Evolutionary conservation across 2,888 invertebrate genomes (phyloP), one percentile per base, ranked within the genome.

Genomic region (Caenorhabditis imperialis): DNA sequence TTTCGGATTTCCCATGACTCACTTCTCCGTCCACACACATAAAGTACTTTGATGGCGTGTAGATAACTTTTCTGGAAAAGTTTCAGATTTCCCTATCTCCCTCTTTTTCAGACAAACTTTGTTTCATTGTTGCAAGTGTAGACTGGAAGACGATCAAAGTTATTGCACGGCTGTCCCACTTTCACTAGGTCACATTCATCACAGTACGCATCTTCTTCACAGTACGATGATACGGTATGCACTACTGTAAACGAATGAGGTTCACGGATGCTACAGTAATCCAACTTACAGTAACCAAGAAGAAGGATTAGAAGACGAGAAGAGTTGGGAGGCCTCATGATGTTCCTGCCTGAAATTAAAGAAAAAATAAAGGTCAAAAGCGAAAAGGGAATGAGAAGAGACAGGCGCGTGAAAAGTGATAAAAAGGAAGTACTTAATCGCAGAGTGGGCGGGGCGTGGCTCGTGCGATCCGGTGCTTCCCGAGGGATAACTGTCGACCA

Each of bases 161-260:
- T 75, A 37, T 81, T 81, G 35, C 81, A 81, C 12, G 79, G 71
- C 16, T 81, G 61, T 8, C 79, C 78, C 1, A 60, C 57, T 6
- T 45, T 23, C 12, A 80, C 62, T 7, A 84, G 60, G 38, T 83
- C 79, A 40, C 83, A 83, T 37, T 83, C 81, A 8, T 75, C 69
- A 35, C 83, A 83, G 20, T 60, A 55, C 1, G 69, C 50, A 14
- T 75, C 82, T 50, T 80, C 80, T 57, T 83, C 81, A 53, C 83
- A 83, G 50, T 83, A 83, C 2, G 51, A 40, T 12, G 5, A 0
- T 30, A 27, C 22, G 14, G 27, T 16, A 3, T 18, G 67, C n/a
- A 54, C n/a, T 27, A 38, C 50, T 61, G 61, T 23, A 50, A 50
- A 7, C 3, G 22, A 23, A 14, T 18, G 45, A 45, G 48, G 12